Conservation (phyloP, 2,888 invertebrate genomes). For the Harmothoe impar region DNA sequence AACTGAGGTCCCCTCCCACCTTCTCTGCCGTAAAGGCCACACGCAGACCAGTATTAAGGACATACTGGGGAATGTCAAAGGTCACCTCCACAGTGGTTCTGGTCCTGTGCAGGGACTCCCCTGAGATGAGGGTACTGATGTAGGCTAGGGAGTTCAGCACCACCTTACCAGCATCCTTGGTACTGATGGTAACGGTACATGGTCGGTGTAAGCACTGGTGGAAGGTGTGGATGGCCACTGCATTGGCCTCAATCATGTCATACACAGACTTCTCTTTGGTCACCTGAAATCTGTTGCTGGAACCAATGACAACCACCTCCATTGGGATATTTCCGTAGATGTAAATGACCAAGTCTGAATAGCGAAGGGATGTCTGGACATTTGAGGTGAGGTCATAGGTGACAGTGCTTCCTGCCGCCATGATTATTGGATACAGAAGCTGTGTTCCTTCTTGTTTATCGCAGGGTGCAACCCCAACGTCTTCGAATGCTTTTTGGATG, state of each 20-base stretch:
- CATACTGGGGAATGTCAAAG: not conserved
- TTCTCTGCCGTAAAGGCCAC: constrained; percentile 49
- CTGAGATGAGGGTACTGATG: not conserved
- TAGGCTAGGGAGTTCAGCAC: constrained; percentile 28
- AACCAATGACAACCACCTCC: not conserved
- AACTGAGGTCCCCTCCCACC: constrained; percentile 17
- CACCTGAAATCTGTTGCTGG: not conserved
- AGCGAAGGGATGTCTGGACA: not conserved
- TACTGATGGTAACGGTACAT: constrained; percentile 16
- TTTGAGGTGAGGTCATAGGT: not conserved
- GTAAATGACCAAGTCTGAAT: constrained; percentile 30
- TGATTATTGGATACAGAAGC: not conserved
- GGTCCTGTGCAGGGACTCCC: not conserved
- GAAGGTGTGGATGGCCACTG: constrained; percentile 51
- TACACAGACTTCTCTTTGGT: constrained; percentile 5
- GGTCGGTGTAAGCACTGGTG: not conserved
- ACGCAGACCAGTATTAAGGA: not conserved
- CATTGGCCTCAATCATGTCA: constrained; percentile 35
- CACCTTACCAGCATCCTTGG: constrained; percentile 28
- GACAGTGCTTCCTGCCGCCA: not conserved
- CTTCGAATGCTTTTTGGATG: not conserved
- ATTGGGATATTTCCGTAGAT: constrained; percentile 8
- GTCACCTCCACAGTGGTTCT: not conserved
- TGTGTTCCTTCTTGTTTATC: not conserved
- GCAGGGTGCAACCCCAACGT: constrained; percentile 40